Conservation (phyloP, 2,797 vertebrate species). For the Knipowitschia caucasica region DNA sequence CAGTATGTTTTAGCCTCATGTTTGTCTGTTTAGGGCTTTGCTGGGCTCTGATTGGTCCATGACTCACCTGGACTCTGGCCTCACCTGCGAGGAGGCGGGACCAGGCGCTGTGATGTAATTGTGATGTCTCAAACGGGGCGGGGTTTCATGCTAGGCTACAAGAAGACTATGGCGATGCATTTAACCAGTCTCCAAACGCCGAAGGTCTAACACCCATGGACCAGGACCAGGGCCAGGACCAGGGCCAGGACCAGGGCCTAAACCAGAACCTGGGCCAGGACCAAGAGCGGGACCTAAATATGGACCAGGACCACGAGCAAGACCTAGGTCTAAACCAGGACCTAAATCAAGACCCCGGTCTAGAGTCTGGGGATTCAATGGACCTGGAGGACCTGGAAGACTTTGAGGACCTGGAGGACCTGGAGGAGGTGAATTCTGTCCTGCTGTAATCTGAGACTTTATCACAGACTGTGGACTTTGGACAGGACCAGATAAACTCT, state of each 20-base stretch:
- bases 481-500: not conserved
- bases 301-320: not conserved
- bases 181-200: not conserved
- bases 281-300: not conserved
- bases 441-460: no score
- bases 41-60: not conserved
- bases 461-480: not conserved
- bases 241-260: not conserved
- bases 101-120: not conserved
- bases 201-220: not conserved
- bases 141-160: not conserved
- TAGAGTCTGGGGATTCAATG: not conserved
- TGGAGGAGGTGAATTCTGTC: not conserved
- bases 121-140: not conserved
- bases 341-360: not conserved
- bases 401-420: not conserved
- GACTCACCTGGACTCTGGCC: conserved; percentile 2
- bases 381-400: not conserved
- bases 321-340: not conserved
- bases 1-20: not conserved
- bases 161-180: not conserved
- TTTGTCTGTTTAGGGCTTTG: not conserved
- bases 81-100: not conserved
- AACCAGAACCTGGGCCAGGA: not conserved
- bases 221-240: not conserved